Evolutionary conservation across 2,797 vertebrate genomes (phyloP).

Genomic region (Scyliorhinus canicula): DNA sequence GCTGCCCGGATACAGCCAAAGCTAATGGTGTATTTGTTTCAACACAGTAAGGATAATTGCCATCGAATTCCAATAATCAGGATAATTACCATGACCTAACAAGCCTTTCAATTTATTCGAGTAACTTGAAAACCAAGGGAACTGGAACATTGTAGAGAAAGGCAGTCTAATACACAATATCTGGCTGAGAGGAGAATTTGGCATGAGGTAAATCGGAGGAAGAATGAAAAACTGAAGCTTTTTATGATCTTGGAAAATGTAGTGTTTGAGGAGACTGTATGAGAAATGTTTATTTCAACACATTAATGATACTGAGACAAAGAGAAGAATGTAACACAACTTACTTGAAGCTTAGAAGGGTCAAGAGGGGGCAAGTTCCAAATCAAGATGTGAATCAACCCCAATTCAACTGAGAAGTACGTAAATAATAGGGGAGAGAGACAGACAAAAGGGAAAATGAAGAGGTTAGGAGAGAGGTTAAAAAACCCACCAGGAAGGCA

Average conservation of each 20-base stretch:
- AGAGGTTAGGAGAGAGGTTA: background rate
- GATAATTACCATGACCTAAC: background rate
- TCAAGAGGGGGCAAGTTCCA: background rate
- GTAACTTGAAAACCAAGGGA: background rate
- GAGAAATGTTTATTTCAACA: background rate
- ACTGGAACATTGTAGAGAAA: background rate
- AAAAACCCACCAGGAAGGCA: background rate
- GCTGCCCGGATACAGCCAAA: background rate
- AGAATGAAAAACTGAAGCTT: background rate
- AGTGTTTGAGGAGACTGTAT: background rate
- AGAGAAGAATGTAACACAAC: background rate
- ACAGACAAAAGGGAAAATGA: background rate
- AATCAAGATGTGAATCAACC: background rate
- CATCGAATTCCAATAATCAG: constrained; percentile 18
- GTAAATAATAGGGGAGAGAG: background rate
- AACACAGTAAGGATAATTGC: background rate
- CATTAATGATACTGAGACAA: background rate
- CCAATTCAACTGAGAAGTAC: background rate
- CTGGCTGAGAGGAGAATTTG: background rate
- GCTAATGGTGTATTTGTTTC: background rate
- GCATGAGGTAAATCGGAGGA: background rate
- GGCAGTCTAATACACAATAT: background rate
- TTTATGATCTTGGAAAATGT: background rate
- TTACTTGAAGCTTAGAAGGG: background rate
- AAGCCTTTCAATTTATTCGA: background rate